Percentiles rank a stretch among this genome's conserved stretches.
Conservation (phyloP, 2,797 vertebrate genomes). For the Lutjanus argentimaculatus region DNA sequence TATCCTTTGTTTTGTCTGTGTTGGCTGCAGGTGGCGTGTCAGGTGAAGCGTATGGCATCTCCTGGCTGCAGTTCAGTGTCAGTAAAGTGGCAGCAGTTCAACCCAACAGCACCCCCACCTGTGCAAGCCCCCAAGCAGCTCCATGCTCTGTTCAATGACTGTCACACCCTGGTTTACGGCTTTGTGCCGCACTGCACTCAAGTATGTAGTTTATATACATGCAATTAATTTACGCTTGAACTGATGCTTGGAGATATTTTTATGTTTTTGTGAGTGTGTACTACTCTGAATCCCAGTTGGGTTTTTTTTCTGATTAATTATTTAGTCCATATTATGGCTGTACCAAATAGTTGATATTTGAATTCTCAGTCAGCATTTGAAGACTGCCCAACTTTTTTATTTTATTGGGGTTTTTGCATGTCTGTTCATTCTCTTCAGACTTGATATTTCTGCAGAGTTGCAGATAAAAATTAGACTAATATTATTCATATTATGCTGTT, state of each 20-base stretch:
- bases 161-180: slow-evolving; percentile 89
- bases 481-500: no score
- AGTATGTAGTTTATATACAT: slow-evolving; percentile 69
- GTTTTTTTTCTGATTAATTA: no score
- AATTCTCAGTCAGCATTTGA: no score
- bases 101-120: slow-evolving; percentile 64
- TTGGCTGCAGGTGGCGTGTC: slow-evolving; percentile 82
- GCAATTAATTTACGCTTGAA: background rate
- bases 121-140: slow-evolving; percentile 90
- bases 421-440: no score
- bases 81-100: slow-evolving; percentile 92
- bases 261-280: slow-evolving; percentile 6
- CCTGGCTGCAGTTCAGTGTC: slow-evolving; percentile 89
- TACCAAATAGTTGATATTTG: no score
- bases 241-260: background rate
- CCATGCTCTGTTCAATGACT: slow-evolving; percentile 86
- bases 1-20: background rate
- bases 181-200: slow-evolving; percentile 90
- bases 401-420: no score
- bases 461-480: no score
- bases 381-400: no score
- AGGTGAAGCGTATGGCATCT: slow-evolving; percentile 82
- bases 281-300: background rate
- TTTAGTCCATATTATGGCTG: no score
- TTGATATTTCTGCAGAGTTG: no score